A percentile compares a stretch with the other conserved stretches of the same genome.
phyloP scores from a whole-genome alignment of 2,113 vertebrate species.

The Panthera uncia region DNA sequence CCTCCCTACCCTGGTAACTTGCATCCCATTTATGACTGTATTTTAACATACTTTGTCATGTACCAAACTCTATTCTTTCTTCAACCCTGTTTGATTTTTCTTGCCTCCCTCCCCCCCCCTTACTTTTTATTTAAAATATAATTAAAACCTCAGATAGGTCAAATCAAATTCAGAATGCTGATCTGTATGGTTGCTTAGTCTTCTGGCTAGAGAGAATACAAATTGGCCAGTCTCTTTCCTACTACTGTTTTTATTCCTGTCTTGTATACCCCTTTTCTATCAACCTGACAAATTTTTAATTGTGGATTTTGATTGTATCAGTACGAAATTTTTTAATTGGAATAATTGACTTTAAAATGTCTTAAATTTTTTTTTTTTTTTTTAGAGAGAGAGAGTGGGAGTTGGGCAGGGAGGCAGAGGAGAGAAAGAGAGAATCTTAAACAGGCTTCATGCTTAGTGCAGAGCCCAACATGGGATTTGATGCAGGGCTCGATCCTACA shows the following conservation, averaged over 20 bases:
- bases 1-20: background rate
- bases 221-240: background rate
- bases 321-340: background rate
- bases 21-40: background rate
- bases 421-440: no score
- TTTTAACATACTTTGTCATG: background rate
- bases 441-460: no score
- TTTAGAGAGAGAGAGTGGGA: no score
- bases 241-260: background rate
- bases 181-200: background rate
- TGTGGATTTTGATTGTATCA: background rate
- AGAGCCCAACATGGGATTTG: no score
- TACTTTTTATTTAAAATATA: background rate
- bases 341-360: background rate
- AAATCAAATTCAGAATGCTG: background rate
- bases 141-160: background rate
- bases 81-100: conserved; percentile 5
- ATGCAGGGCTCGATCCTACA: no score
- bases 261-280: background rate
- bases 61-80: background rate
- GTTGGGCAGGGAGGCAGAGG: no score
- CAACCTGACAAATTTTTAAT: background rate
- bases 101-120: background rate
- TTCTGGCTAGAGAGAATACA: background rate
- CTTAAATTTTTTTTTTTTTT: no score